Evolutionary conservation across 2,113 vertebrate genomes (phyloP), one percentile per base, ranked within the genome.

Genomic region (Peromyscus californicus): DNA sequence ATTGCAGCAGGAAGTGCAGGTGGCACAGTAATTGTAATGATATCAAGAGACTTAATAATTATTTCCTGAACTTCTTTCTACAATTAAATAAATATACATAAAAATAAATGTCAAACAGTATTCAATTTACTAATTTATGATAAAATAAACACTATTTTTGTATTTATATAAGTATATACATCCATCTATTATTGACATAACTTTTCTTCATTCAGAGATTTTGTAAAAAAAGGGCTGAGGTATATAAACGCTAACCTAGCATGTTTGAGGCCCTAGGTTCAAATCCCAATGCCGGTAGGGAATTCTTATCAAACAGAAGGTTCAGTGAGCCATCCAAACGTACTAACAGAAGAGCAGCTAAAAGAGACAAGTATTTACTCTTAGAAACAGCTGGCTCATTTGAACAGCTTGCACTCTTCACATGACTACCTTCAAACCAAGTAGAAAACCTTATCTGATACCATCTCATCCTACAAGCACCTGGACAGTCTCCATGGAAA

Each of bases 11-110:
- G 99, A 85, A 99, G 99, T 0, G 99, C 99, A 15, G 99, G 99
- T 42, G 99, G 99, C 95, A 99, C 99, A 1, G 99, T 99, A 97
- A 99, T 99, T 84, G 99, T 99, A 98, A 99, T 99, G 29, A 99
- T 99, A 98, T 99, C 99, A 90, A 99, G 98, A 78, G 99, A 99
- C 96, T 99, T 99, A 0, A 99, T 99, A 96, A 99, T 98, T 98
- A 99, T 99, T 85, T 97, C 99, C n/a, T 97, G 97, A 85, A 98
- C 98, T 69, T 99, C 95, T 95, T 99, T 99, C 99, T 99, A 98
- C 3, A n/a, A 87, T 91, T 51, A 88, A 63, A n/a, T n/a, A n/a
- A n/a, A n/a, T n/a, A n/a, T n/a, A n/a, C 0, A 90, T 61, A 97
- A 83, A 96, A 96, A 92, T 24, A 94, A 88, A 95, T n/a, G 45